A percentile compares a stretch with the other conserved stretches of the same genome.
phyloP scores from a whole-genome alignment of 2,797 vertebrate genomes.

The Diglossa cyanea region DNA sequence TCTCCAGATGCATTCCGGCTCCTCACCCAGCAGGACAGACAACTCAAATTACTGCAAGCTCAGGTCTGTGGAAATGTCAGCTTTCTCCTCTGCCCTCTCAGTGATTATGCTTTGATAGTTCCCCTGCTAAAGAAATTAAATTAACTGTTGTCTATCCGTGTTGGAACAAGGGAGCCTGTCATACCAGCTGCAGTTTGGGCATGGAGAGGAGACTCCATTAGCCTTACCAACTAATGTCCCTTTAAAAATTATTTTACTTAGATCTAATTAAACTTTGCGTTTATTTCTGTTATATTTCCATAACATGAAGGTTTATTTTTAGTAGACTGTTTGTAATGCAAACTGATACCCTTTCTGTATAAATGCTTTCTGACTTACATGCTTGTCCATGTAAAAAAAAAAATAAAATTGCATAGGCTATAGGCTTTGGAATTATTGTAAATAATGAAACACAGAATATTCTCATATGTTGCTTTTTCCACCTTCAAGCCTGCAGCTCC shows the following conservation, averaged over 20 bases:
- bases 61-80: constrained; percentile 80
- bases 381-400: not conserved
- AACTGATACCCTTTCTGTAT: not conserved
- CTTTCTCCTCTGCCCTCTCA: not conserved
- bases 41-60: constrained; percentile 91
- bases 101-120: not conserved
- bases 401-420: not conserved
- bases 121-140: not conserved
- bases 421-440: not conserved
- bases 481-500: not conserved
- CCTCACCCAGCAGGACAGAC: constrained; percentile 88
- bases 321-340: not conserved
- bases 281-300: not conserved
- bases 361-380: not conserved
- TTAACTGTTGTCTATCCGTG: not conserved
- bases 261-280: not conserved
- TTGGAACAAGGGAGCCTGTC: not conserved
- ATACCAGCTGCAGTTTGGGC: not conserved
- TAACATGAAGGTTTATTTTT: not conserved
- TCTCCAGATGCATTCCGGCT: constrained; percentile 85
- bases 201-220: not conserved
- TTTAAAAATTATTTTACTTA: not conserved
- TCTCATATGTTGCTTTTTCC: not conserved
- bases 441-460: not conserved
- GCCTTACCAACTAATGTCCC: not conserved